Base-by-base conservation (phyloP, 2,888 invertebrate genomes). In the Scrobipalpa costella region DNA sequence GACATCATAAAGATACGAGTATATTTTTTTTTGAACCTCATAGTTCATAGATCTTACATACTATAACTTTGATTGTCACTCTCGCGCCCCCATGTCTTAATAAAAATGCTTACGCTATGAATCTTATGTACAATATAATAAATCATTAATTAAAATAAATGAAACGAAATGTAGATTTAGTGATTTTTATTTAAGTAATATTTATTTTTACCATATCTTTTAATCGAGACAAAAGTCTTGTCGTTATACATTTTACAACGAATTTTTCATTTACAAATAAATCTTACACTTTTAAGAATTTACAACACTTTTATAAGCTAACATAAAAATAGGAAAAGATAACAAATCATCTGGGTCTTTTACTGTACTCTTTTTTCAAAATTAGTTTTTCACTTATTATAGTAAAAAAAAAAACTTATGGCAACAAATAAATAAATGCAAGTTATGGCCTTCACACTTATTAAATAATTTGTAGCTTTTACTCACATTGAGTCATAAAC, bases 171-270 rank as follows among this genome's bases (percentile, higher is more conserved):
- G 62, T 49, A 50, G 67, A 63, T 70, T 74, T 78, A 81, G 81
- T 77, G 79, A 79, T 76, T 68, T 85, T 84, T 83, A 80, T 79
- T 84, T 83, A 81, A 73, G 77, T 73, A 80, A 81, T 77, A 79
- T 44, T 44, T 15, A 44, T 44, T 44, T 77, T 65, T 71, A 68
- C 52, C 64, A 77, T 76, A 76, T 74, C n/a, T 76, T 75, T 77
- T 72, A 76, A 74, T 80, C 75, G 80, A 74, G 75, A 73, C 79
- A 78, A 69, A 71, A 71, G 71, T 74, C 71, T 71, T 70, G 67
- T 71, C 60, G 64, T 73, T 73, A 73, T 69, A 72, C 69, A 68
- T 73, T 71, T 73, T 77, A 78, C 76, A 80, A 76, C 69, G 72
- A 58, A 70, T 68, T 67, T 69, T 69, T 71, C 69, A 73, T 76